Conservation (phyloP, 2,113 vertebrate genomes). For the Phaethon lepturus region DNA sequence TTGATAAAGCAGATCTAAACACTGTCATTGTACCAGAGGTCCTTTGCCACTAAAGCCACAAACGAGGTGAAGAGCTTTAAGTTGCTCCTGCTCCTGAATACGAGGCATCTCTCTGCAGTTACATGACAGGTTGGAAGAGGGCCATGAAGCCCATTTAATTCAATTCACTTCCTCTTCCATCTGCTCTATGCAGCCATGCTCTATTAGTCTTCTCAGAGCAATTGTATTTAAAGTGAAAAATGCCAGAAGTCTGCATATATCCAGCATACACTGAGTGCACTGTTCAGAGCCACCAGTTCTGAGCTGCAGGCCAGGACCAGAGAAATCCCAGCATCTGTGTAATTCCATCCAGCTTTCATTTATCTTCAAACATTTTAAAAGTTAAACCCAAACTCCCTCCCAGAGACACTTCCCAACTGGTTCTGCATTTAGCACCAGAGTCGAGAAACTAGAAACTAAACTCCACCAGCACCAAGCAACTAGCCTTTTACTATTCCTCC, state of each 20-base stretch:
- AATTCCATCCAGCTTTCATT: not conserved
- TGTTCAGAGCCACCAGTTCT: not conserved
- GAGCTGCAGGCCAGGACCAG: not conserved
- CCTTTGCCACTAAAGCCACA: not conserved
- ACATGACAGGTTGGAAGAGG: not conserved
- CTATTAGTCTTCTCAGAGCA: constrained; percentile 44
- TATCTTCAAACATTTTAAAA: not conserved
- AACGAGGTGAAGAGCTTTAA: not conserved
- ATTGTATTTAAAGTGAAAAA: constrained; percentile 5
- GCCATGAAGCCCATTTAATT: constrained; percentile 20
- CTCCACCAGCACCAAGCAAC: not conserved
- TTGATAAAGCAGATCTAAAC: not conserved
- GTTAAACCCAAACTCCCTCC: not conserved
- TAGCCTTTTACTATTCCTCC: not conserved
- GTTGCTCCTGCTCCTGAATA: not conserved
- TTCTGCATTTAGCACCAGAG: not conserved
- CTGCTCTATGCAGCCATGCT: not conserved
- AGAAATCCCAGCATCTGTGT: not conserved
- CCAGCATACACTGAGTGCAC: not conserved
- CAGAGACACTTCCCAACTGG: not conserved
- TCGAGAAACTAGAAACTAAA: not conserved
- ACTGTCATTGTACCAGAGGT: not conserved
- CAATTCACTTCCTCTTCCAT: constrained; percentile 17
- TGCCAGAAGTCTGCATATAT: not conserved
- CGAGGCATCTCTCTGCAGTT: not conserved